phyloP scores from a whole-genome alignment of 2,888 invertebrate genomes.

The Strigamia transsilvanica region DNA sequence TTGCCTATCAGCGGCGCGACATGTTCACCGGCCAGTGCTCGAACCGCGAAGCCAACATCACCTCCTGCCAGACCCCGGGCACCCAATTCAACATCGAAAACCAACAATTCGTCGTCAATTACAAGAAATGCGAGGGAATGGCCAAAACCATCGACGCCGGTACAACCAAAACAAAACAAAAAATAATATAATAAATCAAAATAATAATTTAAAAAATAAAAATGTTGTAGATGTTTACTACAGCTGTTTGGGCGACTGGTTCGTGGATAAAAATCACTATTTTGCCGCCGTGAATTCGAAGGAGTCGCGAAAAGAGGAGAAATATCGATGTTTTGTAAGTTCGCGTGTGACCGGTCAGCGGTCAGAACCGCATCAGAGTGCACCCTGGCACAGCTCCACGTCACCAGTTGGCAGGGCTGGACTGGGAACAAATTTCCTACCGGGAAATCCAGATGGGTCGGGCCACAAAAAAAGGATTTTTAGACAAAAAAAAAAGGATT shows the following conservation, averaged over 20 bases:
- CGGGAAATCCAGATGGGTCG: no score
- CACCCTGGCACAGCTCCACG: no score
- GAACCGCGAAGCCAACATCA: slow-evolving; percentile 84
- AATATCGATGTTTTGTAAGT: slow-evolving; percentile 84
- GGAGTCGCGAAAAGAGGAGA: slow-evolving; percentile 92
- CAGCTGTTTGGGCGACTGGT: slow-evolving; percentile 94
- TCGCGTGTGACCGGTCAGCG: no score
- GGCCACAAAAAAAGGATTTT: no score
- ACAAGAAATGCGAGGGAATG: slow-evolving; percentile 88
- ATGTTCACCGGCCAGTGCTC: slow-evolving; percentile 88
- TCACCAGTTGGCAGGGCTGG: no score
- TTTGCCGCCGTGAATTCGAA: slow-evolving; percentile 98
- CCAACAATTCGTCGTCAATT: slow-evolving; percentile 95
- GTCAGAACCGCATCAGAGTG: no score
- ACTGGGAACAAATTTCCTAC: no score
- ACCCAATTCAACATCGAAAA: slow-evolving; percentile 95
- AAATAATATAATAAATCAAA: not conserved
- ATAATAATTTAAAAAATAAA: not conserved
- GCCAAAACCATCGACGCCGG: slow-evolving; percentile 86
- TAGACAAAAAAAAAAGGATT: no score
- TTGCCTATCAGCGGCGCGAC: slow-evolving; percentile 83
- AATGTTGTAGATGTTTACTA: slow-evolving; percentile 77
- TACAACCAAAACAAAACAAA: slow-evolving; percentile 60
- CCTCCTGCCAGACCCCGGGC: slow-evolving; percentile 94
- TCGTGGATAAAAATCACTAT: slow-evolving; percentile 93